Conservation (phyloP, 2,113 vertebrate species). For the Cathartes aura region DNA sequence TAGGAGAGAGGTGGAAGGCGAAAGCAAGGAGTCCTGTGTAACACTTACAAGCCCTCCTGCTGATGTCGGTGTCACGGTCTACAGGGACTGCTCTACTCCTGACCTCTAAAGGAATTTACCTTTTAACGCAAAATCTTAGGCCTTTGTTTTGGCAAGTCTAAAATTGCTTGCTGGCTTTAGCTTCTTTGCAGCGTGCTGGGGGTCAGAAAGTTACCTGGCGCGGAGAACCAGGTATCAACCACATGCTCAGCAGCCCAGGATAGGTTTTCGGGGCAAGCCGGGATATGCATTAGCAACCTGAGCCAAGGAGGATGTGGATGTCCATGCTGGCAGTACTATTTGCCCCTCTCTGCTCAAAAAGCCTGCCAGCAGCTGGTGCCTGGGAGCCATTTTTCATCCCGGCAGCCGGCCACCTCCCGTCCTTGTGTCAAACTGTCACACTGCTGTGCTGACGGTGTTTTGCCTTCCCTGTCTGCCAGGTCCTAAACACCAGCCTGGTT, state of each 20-base stretch:
- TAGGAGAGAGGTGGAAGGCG: neutral
- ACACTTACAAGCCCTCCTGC: neutral
- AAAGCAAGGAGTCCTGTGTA: neutral
- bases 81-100: neutral
- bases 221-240: neutral
- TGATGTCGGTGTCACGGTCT: neutral
- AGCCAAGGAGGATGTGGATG: neutral
- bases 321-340: neutral
- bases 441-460: neutral
- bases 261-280: accelerated
- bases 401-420: accelerated
- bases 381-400: neutral
- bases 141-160: neutral
- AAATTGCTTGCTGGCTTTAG: neutral
- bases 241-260: neutral
- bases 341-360: neutral
- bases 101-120: neutral
- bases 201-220: accelerated
- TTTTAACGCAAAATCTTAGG: neutral
- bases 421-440: neutral
- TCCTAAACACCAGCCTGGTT: neutral
- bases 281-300: neutral
- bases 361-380: neutral
- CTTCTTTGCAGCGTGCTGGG: neutral
- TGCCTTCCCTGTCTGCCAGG: neutral